Evolutionary conservation across 2,888 invertebrate species (phyloP).

Genomic region (Alitta virens): DNA sequence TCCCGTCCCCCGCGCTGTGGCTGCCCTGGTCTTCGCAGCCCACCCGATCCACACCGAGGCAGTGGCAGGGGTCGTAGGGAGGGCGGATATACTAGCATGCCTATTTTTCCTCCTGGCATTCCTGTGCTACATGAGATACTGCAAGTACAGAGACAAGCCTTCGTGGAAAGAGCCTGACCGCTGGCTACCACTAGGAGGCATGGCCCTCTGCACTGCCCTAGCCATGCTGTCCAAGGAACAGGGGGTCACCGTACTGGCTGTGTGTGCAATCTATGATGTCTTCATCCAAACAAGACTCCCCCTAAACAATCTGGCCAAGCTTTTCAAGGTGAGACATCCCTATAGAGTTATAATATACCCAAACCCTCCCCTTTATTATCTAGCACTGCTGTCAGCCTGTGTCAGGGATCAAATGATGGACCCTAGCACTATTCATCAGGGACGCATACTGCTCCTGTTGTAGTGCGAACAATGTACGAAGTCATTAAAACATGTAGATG

Average conservation of each 20-base stretch:
- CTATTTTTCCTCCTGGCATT: constrained; percentile 86
- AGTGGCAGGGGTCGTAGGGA: constrained; percentile 83
- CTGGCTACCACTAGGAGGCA: constrained; percentile 51
- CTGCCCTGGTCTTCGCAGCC: constrained; percentile 85
- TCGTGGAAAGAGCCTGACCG: neutral
- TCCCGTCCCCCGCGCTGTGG: constrained; percentile 64
- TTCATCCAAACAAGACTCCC: constrained; percentile 35
- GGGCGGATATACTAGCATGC: constrained; percentile 90
- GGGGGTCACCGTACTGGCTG: constrained; percentile 85
- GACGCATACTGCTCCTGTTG: too few relatives aligned
- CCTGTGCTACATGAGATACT: constrained; percentile 70
- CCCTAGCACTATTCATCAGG: too few relatives aligned
- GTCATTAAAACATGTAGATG: too few relatives aligned
- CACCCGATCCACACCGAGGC: constrained; percentile 97
- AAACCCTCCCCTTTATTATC: too few relatives aligned
- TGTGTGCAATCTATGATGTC: constrained; percentile 86
- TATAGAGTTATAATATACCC: too few relatives aligned
- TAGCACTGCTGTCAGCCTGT: too few relatives aligned
- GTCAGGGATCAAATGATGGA: too few relatives aligned
- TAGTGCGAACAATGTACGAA: too few relatives aligned
- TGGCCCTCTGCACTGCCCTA: constrained; percentile 16
- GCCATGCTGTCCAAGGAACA: constrained; percentile 89
- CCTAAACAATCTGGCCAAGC: constrained; percentile 1
- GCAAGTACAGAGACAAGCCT: constrained; percentile 26
- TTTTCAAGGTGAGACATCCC: constrained; percentile 19